Evolutionary conservation across 2,797 vertebrate species (phyloP), one percentile per base, ranked within the genome.

Genomic region (Cyclura pinguis): DNA sequence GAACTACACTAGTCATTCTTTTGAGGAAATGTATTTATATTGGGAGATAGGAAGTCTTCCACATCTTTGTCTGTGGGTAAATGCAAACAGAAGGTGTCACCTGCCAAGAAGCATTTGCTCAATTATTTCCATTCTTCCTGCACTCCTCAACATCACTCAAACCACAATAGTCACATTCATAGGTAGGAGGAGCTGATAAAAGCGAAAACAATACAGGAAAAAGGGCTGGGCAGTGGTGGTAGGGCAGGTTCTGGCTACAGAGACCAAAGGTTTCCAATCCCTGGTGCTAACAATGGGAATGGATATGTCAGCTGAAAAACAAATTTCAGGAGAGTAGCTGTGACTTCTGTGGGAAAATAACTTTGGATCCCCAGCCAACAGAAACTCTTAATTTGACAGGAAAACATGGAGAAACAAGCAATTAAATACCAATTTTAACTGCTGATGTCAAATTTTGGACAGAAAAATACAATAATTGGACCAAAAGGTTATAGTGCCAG

Each of bases 261-360:
- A 50, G 62, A 78, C 29, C 57, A 84, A 80, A 35, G 62, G 35
- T 59, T n/a, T n/a, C 1, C 1, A 29, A n/a, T 14, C 82, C 83
- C 88, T 81, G 42, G 50, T 52, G 16, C 57, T 59, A 88, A 57
- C 73, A 77, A 76, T 76, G 72, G 12, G 38, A n/a, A 87, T 2
- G 59, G 47, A 0, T 7, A 0, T 88, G 82, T 80, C 86, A 10
- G 0, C 0, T 77, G 62, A 0, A 0, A 59, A 1, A 76, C 0
- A 78, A 84, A 76, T 81, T 2, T 35, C 50, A 91, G 85, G 1
- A 0, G 73, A 74, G 74, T 85, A 78, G 35, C 80, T 85, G 16
- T 59, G 7, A 55, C 67, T 72, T 2, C 27, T 86, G 47, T 20
- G 20, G 22, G 76, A 88, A 80, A 94, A 50, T 0, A 81, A 89